phyloP scores from a whole-genome alignment of 1,140 invertebrate species.

The Linepithema humile region DNA sequence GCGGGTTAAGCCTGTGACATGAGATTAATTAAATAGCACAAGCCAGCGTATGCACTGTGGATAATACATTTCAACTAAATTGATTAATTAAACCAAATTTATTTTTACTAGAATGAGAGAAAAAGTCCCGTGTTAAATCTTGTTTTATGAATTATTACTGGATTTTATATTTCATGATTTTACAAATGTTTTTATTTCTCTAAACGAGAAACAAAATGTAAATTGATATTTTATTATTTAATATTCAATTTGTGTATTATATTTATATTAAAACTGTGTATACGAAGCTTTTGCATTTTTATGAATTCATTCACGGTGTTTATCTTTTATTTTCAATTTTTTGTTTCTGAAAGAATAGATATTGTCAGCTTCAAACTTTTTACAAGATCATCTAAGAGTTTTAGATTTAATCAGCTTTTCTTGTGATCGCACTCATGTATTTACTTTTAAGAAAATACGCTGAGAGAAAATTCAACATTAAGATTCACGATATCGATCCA shows the following conservation, averaged over 20 bases:
- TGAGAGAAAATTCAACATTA: background rate
- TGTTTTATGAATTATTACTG: no score
- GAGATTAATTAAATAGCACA: background rate
- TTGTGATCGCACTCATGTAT: background rate
- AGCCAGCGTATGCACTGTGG: background rate
- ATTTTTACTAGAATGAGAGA: background rate
- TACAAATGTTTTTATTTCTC: background rate
- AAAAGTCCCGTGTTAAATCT: no score
- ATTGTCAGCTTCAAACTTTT: background rate
- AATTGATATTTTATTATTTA: background rate
- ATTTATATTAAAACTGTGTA: background rate
- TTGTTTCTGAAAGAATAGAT: background rate
- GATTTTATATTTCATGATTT: conserved; percentile 42
- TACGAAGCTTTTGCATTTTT: background rate
- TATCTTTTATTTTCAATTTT: background rate
- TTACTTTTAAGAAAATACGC: conserved; percentile 12
- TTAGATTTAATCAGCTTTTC: background rate
- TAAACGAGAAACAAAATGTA: conserved; percentile 8
- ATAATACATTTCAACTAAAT: background rate
- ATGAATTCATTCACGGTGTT: background rate
- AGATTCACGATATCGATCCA: conserved; percentile 32
- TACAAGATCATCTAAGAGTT: background rate
- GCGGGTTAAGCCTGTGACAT: background rate
- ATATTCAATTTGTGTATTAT: background rate
- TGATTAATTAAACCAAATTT: background rate